Percentiles rank a stretch among this genome's conserved stretches.
These are phyloP conservation scores for Odobenus rosmarus DNA, from an alignment of 2,113 vertebrate species.

Conservation along the genomic window DNA sequence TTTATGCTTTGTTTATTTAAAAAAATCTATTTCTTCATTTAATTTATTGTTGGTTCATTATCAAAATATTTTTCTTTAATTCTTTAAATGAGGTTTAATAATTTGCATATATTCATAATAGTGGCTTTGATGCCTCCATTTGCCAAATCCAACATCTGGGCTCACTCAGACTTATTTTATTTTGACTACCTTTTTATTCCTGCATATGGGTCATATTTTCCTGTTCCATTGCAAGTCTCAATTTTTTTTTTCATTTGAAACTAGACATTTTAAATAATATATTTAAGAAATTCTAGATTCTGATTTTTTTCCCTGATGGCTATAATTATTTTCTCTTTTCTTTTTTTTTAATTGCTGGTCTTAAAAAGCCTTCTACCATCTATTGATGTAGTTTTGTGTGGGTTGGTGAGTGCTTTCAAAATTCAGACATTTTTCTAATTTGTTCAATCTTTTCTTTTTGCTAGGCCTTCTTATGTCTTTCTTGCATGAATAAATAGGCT, in stretches of 20 bases:
- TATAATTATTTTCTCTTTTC: not conserved
- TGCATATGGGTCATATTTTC: not conserved
- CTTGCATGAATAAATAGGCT: not conserved
- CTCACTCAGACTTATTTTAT: not conserved
- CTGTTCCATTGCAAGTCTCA: not conserved
- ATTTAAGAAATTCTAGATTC: not conserved
- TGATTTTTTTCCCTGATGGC: not conserved
- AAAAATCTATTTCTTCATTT: not conserved
- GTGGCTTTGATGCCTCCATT: not conserved
- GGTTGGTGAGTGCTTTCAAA: not conserved
- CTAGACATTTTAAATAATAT: not conserved
- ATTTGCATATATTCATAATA: not conserved
- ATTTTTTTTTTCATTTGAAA: not conserved
- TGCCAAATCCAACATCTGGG: not conserved
- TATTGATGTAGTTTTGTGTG: not conserved
- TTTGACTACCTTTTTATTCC: not conserved
- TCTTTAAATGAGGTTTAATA: not conserved
- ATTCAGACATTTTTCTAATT: not conserved
- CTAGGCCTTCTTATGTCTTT: not conserved
- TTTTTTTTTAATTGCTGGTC: not conserved
- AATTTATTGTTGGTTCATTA: not conserved
- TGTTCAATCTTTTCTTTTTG: not conserved
- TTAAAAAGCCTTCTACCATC: not conserved
- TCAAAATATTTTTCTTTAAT: constrained; percentile 9
- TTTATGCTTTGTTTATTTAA: too few relatives aligned